phyloP scores from a whole-genome alignment of 2,888 invertebrate species.

The Meghimatium bilineatum region DNA sequence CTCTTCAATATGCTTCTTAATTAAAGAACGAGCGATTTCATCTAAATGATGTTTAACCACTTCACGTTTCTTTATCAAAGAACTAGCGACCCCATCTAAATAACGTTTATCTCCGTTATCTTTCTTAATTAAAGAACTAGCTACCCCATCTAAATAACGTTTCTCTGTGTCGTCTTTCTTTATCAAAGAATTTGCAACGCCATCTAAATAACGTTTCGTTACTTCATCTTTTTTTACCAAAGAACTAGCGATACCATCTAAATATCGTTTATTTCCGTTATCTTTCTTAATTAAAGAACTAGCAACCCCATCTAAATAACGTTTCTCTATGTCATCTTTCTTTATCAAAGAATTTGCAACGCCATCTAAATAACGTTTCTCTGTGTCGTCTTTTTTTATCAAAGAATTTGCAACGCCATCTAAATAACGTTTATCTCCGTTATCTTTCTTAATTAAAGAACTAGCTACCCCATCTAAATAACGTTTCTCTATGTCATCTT shows the following conservation, averaged over 20 bases:
- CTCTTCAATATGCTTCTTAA: background rate
- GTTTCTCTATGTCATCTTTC: too few relatives aligned
- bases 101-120: background rate
- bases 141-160: constrained; percentile 15
- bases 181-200: constrained; percentile 8
- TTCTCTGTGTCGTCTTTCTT: constrained; percentile 5
- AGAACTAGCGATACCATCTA: constrained; percentile 15
- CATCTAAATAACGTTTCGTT: constrained; percentile 20
- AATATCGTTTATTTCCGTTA: too few relatives aligned
- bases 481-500: background rate
- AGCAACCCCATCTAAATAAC: background rate
- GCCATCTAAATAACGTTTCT: too few relatives aligned
- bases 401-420: too few relatives aligned
- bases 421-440: too few relatives aligned
- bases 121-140: background rate
- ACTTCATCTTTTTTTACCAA: constrained; percentile 1
- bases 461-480: too few relatives aligned
- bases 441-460: too few relatives aligned
- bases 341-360: too few relatives aligned
- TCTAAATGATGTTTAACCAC: background rate
- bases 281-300: constrained; percentile 4
- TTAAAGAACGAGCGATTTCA: background rate
- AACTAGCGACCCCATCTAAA: constrained; percentile 6
- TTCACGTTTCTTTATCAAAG: background rate
- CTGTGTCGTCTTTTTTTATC: too few relatives aligned